Base-by-base conservation (phyloP, 2,888 invertebrate species). In the Lacanobia oleracea region DNA sequence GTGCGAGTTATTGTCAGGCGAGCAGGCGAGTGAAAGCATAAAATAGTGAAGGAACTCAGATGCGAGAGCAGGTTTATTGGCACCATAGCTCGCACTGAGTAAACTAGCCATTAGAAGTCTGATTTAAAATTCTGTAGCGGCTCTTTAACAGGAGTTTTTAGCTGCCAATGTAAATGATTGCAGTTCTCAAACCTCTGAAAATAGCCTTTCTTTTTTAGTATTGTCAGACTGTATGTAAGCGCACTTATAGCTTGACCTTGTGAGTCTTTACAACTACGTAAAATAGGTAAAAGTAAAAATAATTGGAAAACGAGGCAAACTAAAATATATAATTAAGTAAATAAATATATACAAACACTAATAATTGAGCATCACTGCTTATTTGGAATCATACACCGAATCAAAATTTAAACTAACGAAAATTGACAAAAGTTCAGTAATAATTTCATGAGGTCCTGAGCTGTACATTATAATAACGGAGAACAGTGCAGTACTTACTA, bases 361-460 rank as follows among this genome's bases (percentile, higher is more conserved):
- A 12, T n/a, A 43, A 43, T 64, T 59, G 54, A 73, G 74, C 48
- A 54, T 53, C 21, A 45, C 73, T 67, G 57, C 79, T 33, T 27
- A 67, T 74, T 70, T 82, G 62, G 79, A 82, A 80, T 82, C 82
- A 67, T 73, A 67, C 56, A 82, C 80, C 82, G 23, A 67, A 81
- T 27, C 45, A 76, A 71, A 67, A 60, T 40, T 45, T 10, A 53
- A 48, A 62, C 50, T 21, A 76, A 57, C 12, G 8, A 67, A 67
- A 69, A 68, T 77, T 64, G 65, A 72, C 68, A 77, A 66, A 63
- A 67, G 45, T 51, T 12, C 8, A 9, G 23, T 61, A 56, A 69
- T n/a, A 1, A 64, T 33, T 63, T 63, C 48, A 27, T 27, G 10
- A 51, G 23, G 69, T 69, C 27, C 43, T 53, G 23, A 33, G 45